These are phyloP conservation scores for Tragelaphus strepsiceros DNA, from an alignment of 2,113 vertebrate genomes.

Conservation along the genomic window DNA sequence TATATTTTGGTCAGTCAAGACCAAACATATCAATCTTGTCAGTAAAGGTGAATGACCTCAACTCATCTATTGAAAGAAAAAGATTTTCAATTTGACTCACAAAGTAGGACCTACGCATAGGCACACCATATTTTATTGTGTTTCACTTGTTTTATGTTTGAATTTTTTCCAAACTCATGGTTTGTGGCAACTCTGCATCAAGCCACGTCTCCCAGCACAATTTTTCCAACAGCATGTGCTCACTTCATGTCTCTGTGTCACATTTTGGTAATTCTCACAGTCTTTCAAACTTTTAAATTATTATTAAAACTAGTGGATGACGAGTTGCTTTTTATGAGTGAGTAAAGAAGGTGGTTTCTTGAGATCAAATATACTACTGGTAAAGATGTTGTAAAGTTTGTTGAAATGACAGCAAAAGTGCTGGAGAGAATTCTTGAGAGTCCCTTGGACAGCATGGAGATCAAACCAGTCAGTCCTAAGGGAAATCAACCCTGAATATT, in stretches of 20 bases:
- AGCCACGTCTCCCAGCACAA: background rate
- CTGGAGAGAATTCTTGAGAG: background rate
- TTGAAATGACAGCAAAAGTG: background rate
- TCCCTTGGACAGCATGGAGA: background rate
- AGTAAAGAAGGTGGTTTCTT: background rate
- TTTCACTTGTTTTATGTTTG: background rate
- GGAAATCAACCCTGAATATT: background rate
- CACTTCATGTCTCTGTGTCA: background rate
- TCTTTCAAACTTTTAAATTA: background rate
- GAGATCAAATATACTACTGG: background rate
- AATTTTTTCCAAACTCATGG: background rate
- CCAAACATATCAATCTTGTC: background rate
- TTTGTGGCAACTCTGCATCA: background rate
- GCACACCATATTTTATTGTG: rapidly evolving
- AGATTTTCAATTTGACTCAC: background rate
- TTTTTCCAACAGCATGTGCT: background rate
- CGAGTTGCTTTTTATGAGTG: background rate
- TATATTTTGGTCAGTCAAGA: background rate
- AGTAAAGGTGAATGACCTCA: background rate
- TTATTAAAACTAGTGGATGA: background rate
- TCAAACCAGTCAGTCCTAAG: background rate
- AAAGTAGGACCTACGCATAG: background rate
- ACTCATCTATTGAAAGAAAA: background rate
- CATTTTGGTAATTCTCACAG: background rate
- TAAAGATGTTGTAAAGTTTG: background rate